Evolutionary conservation across 2,113 vertebrate species (phyloP).

Genomic region (Solenodon paradoxus): DNA sequence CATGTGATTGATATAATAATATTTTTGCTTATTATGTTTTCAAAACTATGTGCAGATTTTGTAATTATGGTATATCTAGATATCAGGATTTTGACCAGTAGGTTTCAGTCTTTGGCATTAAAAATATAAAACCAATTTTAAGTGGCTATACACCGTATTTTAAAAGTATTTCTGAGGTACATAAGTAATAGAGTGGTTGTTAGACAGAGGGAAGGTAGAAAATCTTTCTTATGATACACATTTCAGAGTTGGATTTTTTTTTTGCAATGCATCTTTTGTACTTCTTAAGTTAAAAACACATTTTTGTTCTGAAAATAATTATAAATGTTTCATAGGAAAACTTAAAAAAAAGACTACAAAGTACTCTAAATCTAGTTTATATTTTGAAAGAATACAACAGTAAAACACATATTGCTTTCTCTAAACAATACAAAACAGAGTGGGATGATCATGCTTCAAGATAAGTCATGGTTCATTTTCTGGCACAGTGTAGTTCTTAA

Average conservation of each 20-base stretch:
- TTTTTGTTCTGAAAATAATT: conserved; percentile 6
- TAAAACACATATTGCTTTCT: neutral
- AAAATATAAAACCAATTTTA: neutral
- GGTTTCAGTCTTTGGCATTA: neutral
- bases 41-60: neutral
- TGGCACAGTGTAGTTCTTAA: neutral
- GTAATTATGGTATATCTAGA: neutral
- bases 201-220: neutral
- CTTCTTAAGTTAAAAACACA: neutral
- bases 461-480: neutral
- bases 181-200: neutral
- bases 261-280: neutral
- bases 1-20: neutral
- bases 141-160: neutral
- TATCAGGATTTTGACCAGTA: neutral
- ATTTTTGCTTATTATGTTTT: neutral
- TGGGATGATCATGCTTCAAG: neutral
- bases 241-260: neutral
- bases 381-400: neutral
- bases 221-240: neutral
- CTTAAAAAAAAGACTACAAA: neutral
- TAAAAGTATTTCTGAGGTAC: neutral
- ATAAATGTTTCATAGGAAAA: neutral
- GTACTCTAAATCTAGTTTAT: neutral
- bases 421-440: neutral